Base-by-base conservation (phyloP, 2,113 vertebrate genomes). In the Tympanuchus pallidicinctus region DNA sequence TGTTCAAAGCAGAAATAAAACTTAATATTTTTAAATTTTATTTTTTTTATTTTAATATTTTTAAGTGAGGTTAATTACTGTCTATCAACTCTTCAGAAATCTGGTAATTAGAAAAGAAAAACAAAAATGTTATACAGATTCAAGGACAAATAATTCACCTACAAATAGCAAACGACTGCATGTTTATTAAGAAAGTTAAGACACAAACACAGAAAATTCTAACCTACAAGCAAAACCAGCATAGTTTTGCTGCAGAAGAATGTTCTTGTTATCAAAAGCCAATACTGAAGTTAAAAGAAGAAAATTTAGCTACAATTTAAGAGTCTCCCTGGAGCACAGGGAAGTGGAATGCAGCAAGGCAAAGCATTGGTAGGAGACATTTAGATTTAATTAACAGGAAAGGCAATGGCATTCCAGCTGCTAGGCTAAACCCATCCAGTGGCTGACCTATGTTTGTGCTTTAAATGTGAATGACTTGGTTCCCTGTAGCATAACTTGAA, bases 361-460 rank as follows among this genome's bases (percentile, higher is more conserved):
- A 54, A 47, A 78, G 6, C 18, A 42, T 21, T 14, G 4, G 11
- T 30, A 65, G 59, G 28, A 90, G 47, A 21, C 2, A 9, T 82
- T 92, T 50, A 72, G 43, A 42, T 11, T 45, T 76, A 40, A 64
- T 42, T n/a, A 80, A 24, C 47, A 60, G 17, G 10, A 56, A 4
- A 64, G 12, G 24, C 73, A 80, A 34, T 16, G 24, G 24, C 56
- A 73, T 69, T 89, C 60, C 48, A 69, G 43, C 21, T 80, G 28
- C 38, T 67, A 40, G 77, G 14, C 38, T 80, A 20, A 40, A 17
- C 24, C 2, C 24, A 50, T 13, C 8, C 32, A 69, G 48, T 18
- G 0, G 0, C 28, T 1, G 3, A 72, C 24, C n/a, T 61, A 15
- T 14, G 65, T 7, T 32, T 67, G 24, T 6, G 2, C 54, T 32